These are phyloP conservation scores for Tetragonula clypearis DNA, from an alignment of 1,140 invertebrate species.

Conservation along the genomic window DNA sequence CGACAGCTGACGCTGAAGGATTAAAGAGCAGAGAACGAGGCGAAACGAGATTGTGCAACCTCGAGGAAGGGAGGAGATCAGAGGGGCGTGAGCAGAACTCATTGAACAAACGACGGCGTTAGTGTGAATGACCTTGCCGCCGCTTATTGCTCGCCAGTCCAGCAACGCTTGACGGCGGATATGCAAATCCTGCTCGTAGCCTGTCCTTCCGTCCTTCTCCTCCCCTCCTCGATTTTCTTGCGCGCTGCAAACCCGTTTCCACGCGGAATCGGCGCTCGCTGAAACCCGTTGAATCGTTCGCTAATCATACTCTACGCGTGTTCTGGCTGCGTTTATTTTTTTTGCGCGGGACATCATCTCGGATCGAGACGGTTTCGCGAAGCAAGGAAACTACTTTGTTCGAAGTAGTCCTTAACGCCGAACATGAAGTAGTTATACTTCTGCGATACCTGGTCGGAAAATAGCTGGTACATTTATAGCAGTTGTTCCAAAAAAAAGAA, in stretches of 20 bases:
- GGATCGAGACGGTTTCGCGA: background rate
- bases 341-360: background rate
- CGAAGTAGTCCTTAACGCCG: background rate
- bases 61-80: background rate
- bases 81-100: slow-evolving; percentile 47
- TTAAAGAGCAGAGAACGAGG: slow-evolving; percentile 41
- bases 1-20: slow-evolving; percentile 35
- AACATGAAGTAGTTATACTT: too few relatives aligned
- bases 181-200: slow-evolving; percentile 75
- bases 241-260: slow-evolving; percentile 70
- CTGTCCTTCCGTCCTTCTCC: slow-evolving; percentile 37
- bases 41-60: slow-evolving; percentile 13
- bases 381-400: background rate
- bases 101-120: slow-evolving; percentile 68
- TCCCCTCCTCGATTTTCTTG: slow-evolving; percentile 27
- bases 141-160: slow-evolving; percentile 63
- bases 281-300: slow-evolving; percentile 10
- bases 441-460: background rate
- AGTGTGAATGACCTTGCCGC: slow-evolving; percentile 75
- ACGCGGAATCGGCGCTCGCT: slow-evolving; percentile 33
- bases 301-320: background rate
- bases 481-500: background rate
- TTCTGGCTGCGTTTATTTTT: slow-evolving; percentile 18
- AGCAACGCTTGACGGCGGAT: slow-evolving; percentile 75
- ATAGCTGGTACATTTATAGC: background rate